Base-by-base conservation (phyloP, 1,140 invertebrate species). In the Scaptomyza hsui region DNA sequence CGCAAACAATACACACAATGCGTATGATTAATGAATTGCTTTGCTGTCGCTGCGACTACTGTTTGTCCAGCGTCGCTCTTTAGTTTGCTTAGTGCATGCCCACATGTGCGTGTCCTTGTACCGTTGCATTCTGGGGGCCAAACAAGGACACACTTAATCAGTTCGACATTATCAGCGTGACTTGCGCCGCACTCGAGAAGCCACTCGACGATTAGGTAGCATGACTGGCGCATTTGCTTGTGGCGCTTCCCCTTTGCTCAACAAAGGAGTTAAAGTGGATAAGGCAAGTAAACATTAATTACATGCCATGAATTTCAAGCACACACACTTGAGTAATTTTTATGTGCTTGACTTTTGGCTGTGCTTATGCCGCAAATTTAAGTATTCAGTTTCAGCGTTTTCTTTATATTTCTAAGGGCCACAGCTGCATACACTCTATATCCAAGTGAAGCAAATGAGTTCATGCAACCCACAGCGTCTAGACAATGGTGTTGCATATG, bases 91-190 rank as follows among this genome's bases (percentile, higher is more conserved):
- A 69, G 32, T 62, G 65, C 42, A 49, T 35, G 41, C 24, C 12
- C 37, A 24, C 37, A 13, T 44, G 52, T 29, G 26, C 26, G 26
- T 42, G 48, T 48, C 21, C 51, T 55, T 60, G 47, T 61, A 10
- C 26, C 13, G 19, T 52, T 71, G 52, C 67, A 57, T 21, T 49
- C 18, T 26, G 59, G 9, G 13, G n/a, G 32, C 15, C 18, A 24
- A 73, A 53, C 65, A 56, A 64, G 59, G 59, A 60, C 53, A 64
- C 72, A 75, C 68, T 75, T 75, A 71, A 75, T 75, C 72, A 75
- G 72, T 48, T 72, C 68, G 55, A 72, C 68, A 60, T 75, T 65
- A 75, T 75, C 72, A 75, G 61, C 68, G 51, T 75, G 72, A 75
- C 68, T 75, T 75, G 72, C 72, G 56, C 21, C 15, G 41, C 55